Conservation (phyloP, 2,888 invertebrate genomes). For the Cantharis nigra region DNA sequence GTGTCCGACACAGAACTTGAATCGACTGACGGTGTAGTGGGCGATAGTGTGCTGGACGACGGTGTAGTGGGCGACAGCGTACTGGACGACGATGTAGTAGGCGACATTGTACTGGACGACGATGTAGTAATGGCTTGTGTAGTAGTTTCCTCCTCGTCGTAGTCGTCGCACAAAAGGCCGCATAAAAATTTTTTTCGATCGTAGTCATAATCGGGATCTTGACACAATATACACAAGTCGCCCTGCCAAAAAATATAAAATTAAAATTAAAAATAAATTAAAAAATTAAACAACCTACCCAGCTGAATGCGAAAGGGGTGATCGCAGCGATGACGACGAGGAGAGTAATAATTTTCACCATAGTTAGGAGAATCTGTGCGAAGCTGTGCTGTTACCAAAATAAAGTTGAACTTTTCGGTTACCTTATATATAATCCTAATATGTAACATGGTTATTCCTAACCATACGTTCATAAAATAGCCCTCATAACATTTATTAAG, state of each 20-base stretch:
- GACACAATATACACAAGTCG: not conserved
- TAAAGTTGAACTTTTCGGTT: slow-evolving; percentile 10
- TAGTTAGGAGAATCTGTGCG: slow-evolving; percentile 33
- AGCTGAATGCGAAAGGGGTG: slow-evolving; percentile 30
- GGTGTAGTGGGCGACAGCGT: too few relatives aligned
- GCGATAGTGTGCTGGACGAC: too few relatives aligned
- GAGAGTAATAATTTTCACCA: slow-evolving; percentile 37
- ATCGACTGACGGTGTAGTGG: too few relatives aligned
- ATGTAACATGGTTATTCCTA: slow-evolving; percentile 32
- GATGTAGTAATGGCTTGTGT: not conserved
- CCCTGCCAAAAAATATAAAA: not conserved
- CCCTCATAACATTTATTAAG: slow-evolving; percentile 17
- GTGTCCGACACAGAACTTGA: too few relatives aligned
- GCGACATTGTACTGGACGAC: accelerated
- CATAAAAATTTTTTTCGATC: not conserved
- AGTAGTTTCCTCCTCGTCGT: not conserved
- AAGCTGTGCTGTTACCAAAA: slow-evolving; percentile 39
- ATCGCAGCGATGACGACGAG: slow-evolving; percentile 41
- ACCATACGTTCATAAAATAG: slow-evolving; percentile 36
- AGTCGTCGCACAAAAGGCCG: not conserved
- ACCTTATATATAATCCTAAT: slow-evolving; percentile 17
- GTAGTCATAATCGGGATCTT: not conserved
- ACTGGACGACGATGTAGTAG: not conserved
- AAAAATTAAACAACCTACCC: slow-evolving; percentile 8
- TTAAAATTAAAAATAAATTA: too few relatives aligned